Evolutionary conservation across 2,888 invertebrate species (phyloP), one percentile per base, ranked within the genome.

Genomic region (Acrobasis suavella): DNA sequence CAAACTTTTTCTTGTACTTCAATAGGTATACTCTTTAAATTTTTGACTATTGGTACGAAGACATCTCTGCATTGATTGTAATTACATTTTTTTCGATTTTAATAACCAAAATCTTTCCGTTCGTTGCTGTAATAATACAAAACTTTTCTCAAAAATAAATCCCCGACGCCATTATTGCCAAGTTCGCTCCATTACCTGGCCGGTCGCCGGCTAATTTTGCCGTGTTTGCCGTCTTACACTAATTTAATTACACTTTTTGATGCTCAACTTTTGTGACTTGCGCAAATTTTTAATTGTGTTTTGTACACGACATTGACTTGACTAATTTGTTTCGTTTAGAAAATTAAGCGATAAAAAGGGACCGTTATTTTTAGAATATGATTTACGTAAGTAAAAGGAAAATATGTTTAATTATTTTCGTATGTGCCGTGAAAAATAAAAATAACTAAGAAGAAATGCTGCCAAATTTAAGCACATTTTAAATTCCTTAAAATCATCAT

Each of bases 201-300:
- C n/a, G 51, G 59, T 63, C 63, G 63, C 68, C 62, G 62, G 59
- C 66, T 67, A 72, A 76, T 76, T 75, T 71, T 68, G 39, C 54
- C 73, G 68, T 72, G 71, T 76, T 75, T 71, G 69, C 70, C 65
- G 64, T 55, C 67, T 69, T 67, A 60, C 65, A 68, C 70, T 72
- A 75, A 77, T 71, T 78, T 77, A 72, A 77, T 79, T 78, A 77
- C 67, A 70, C 69, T 74, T 77, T 67, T 76, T 70, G 70, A 73
- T 70, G 71, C 67, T 73, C 59, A 62, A 65, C 62, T 74, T 73
- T 66, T 63, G 60, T 65, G 66, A 71, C 62, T 67, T 64, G 66
- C 64, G 63, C 61, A 63, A 67, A 63, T 68, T 68, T 68, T 66
- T 66, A 65, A 67, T 71, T 68, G 64, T 64, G 49, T 65, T 70